Base-by-base conservation (phyloP, 2,888 invertebrate genomes). In the Melanchra persicariae region DNA sequence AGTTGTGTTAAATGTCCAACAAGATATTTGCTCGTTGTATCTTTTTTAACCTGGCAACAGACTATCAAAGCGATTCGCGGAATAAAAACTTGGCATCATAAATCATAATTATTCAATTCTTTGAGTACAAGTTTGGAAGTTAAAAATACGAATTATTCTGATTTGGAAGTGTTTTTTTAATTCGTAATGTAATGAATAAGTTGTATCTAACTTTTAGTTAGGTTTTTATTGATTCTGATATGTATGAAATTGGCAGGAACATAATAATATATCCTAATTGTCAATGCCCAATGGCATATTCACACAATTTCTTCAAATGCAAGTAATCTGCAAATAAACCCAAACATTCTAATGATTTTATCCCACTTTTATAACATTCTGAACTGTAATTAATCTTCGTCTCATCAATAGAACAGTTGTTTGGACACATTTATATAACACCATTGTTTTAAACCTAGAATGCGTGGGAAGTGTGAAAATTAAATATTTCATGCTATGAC, bases 391-490 rank as follows among this genome's bases (percentile, higher is more conserved):
- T 49, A 49, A 49, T 26, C 12, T 43, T 26, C 1, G 37, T 60
- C 19, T 62, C 30, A 22, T 52, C 34, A 52, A 55, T 10, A 52
- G 8, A 62, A 22, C 37, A 57, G 17, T 49, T 24, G 19, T 69
- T 54, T 45, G 5, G n/a, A 9, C 12, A 10, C 58, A 17, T 62
- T 51, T 54, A 47, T 74, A 74, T 55, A 69, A 59, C 49, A 57
- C 40, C 26, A 34, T 66, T 79, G 63, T 68, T 77, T 77, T 47
- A 49, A 78, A 62, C n/a, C 30, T 47, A 64, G 7, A 52, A 43
- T 30, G 19, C 37, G 82, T 80, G 47, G 79, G 79, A 60, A 64
- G 83, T 80, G 79, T 74, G 78, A 72, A 79, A 81, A 82, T 79
- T 62, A 24, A 79, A 73, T 82, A 73, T 59, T 68, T 65, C 67